Conservation (phyloP, 2,113 vertebrate genomes). For the Halichoerus grypus region DNA sequence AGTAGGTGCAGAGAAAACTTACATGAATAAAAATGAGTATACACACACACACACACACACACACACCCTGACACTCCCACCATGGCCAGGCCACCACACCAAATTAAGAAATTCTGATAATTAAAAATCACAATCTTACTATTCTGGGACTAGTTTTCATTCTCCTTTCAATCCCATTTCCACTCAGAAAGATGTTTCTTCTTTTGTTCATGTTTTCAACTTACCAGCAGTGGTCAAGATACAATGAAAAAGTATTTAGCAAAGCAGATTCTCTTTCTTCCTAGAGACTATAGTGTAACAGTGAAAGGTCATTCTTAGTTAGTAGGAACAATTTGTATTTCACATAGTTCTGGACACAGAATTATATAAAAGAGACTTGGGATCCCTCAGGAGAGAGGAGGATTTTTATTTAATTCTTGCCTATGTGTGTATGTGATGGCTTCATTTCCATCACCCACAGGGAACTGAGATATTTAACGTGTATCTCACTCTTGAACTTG, state of each 20-base stretch:
- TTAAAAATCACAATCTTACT: neutral
- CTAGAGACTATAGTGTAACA: neutral
- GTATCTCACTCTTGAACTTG: conserved; percentile 6
- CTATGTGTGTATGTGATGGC: neutral
- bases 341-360: neutral
- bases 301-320: neutral
- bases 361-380: neutral
- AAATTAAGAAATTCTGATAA: neutral
- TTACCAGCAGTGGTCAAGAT: conserved; percentile 10
- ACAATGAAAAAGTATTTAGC: neutral
- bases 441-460: neutral
- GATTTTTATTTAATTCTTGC: neutral
- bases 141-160: neutral
- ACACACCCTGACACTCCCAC: neutral
- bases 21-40: neutral
- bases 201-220: neutral
- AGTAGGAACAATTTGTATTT: neutral
- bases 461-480: neutral
- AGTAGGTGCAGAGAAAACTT: neutral
- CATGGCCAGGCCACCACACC: too few species aligned
- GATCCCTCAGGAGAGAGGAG: neutral
- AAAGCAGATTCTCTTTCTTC: neutral
- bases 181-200: neutral
- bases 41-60: fast-evolving
- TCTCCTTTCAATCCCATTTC: neutral